Evolutionary conservation across 2,888 invertebrate species (phyloP), one percentile per base, ranked within the genome.

Genomic region (Arctia plantaginis): DNA sequence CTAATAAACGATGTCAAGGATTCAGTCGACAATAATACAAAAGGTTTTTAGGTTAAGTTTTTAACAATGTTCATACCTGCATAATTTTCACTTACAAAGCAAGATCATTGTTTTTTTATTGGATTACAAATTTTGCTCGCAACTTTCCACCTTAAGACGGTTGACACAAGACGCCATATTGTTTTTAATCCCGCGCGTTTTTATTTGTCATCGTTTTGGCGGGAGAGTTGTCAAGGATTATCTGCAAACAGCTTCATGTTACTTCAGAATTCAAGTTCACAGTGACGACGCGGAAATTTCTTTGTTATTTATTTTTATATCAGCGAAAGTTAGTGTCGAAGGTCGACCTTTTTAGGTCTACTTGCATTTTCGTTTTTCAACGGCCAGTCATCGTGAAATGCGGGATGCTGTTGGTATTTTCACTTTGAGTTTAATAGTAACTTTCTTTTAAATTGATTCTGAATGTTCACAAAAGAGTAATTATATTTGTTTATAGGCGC

Each of bases 291-390:
- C 93, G 89, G 87, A 91, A 88, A 77, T 86, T 66, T 81, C 82
- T 87, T 91, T 91, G 89, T 92, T 86, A 80, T 89, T 76, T 85
- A 86, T 82, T 82, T 85, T 77, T 76, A 82, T 75, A 80, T 71
- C 87, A 90, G 94, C 85, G 94, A 94, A 94, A 94, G 94, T 90
- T 71, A 82, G 88, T 92, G 93, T 92, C 88, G 88, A 81, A 90
- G 91, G 92, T 91, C 86, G 85, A 77, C 77, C 81, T 86, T 84
- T 84, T 81, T 82, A 74, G 80, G 78, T 78, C 80, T 80, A 78
- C 67, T 81, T 80, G 66, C 84, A 74, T 81, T 85, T 86, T 79
- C 27, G 72, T 81, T 71, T 71, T 71, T 76, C 75, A 77, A 78
- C 77, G 69, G 70, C 64, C 62, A 76, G 79, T 81, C 78, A 81